A percentile compares a stretch with the other conserved stretches of the same genome.
phyloP scores from a whole-genome alignment of 2,797 vertebrate species.

The Platalea minor region DNA sequence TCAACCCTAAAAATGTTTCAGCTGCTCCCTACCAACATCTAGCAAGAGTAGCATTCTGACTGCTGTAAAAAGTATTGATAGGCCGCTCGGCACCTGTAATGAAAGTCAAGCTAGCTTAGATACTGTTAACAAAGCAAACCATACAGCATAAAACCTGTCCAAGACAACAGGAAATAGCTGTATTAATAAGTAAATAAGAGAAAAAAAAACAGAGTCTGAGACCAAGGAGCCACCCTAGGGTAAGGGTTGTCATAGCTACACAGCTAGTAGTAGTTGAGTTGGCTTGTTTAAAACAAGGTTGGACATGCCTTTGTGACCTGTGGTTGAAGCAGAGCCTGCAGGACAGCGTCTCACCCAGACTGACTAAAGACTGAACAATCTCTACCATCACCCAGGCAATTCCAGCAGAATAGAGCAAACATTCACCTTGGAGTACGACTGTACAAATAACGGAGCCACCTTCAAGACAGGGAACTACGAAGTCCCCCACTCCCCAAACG shows the following conservation, averaged over 20 bases:
- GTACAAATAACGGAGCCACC: not conserved
- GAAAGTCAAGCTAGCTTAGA: not conserved
- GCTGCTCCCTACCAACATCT: not conserved
- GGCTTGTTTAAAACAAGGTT: not conserved
- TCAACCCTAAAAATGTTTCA: not conserved
- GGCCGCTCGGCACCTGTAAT: not conserved
- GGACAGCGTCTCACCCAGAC: not conserved
- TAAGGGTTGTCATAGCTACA: not conserved
- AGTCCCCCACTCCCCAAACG: not conserved
- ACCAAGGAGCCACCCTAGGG: not conserved
- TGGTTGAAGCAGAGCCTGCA: not conserved
- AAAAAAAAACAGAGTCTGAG: not conserved
- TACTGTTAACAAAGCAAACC: not conserved
- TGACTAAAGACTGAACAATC: not conserved
- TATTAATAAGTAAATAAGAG: not conserved
- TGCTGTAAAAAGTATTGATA: not conserved
- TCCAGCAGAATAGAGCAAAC: not conserved
- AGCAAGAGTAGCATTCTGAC: not conserved
- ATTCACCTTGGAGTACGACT: not conserved
- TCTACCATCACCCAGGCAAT: not conserved
- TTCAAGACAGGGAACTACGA: not conserved
- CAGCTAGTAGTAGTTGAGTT: not conserved
- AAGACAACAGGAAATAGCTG: accelerated
- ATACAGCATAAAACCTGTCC: not conserved
- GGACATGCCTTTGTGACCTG: too few species aligned